Evolutionary conservation across 2,113 vertebrate genomes (phyloP).

Genomic region (Salminus brasiliensis): DNA sequence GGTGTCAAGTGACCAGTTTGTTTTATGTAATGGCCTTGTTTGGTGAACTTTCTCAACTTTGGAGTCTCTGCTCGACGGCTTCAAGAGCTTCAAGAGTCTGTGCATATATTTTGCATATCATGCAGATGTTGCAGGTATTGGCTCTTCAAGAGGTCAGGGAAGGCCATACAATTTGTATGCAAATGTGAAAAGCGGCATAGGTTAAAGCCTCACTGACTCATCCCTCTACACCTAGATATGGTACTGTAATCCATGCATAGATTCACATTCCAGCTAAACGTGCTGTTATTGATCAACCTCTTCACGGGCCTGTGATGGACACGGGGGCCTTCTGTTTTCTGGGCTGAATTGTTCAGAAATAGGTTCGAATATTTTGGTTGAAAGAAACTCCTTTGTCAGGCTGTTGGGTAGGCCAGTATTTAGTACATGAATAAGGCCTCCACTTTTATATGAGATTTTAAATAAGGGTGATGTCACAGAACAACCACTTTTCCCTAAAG

Average conservation of each 20-base stretch:
- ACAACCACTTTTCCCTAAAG: no score
- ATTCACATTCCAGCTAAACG: slow-evolving; percentile 32
- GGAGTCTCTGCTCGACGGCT: not conserved
- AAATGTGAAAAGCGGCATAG: slow-evolving; percentile 42
- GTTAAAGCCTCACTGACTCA: slow-evolving; percentile 39
- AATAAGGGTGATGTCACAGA: no score
- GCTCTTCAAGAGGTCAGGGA: slow-evolving; percentile 29
- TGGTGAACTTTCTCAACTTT: not conserved
- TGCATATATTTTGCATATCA: slow-evolving; percentile 43
- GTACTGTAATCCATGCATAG: slow-evolving; percentile 38
- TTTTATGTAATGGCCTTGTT: not conserved
- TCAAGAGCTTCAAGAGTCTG: not conserved
- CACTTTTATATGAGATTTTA: no score
- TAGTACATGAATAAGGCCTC: no score
- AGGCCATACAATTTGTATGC: slow-evolving; percentile 55
- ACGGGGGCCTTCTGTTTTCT: not conserved
- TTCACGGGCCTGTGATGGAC: not conserved
- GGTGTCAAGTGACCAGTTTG: not conserved
- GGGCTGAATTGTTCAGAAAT: no score
- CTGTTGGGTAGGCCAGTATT: no score
- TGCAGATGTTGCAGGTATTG: slow-evolving; percentile 49
- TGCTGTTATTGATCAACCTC: slow-evolving; percentile 19
- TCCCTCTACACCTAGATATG: slow-evolving; percentile 24
- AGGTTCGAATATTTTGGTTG: no score
- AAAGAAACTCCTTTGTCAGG: no score